Percentiles rank a stretch among this genome's conserved stretches.
phyloP scores from a whole-genome alignment of 2,888 invertebrate species.

The Drosophila niveifrons region DNA sequence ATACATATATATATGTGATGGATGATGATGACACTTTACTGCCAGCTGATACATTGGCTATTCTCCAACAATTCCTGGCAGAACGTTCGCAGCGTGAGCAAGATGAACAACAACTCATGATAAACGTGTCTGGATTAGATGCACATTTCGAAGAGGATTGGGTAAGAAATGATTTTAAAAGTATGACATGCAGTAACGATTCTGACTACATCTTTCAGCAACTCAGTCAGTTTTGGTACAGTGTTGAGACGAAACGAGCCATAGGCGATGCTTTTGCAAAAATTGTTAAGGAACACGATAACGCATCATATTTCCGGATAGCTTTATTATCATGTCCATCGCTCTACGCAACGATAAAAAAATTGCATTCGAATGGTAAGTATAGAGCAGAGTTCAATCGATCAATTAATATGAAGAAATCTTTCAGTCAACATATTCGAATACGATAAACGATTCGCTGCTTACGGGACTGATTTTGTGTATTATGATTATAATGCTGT shows the following conservation, averaged over 20 bases:
- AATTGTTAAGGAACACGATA: slow-evolving; percentile 83
- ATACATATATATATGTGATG: neutral
- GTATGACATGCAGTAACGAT: neutral
- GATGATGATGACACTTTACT: slow-evolving; percentile 87
- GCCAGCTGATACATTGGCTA: slow-evolving; percentile 90
- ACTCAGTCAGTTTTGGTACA: slow-evolving; percentile 99
- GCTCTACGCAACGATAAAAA: slow-evolving; percentile 89
- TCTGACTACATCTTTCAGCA: slow-evolving; percentile 88
- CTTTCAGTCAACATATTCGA: slow-evolving; percentile 91
- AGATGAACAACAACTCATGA: slow-evolving; percentile 85
- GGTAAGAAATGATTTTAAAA: slow-evolving; percentile 86
- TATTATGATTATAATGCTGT: slow-evolving; percentile 96
- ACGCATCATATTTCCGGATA: slow-evolving; percentile 86
- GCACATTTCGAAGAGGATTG: slow-evolving; percentile 91
- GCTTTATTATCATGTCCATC: slow-evolving; percentile 96
- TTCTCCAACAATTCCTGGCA: slow-evolving; percentile 91
- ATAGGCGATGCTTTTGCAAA: slow-evolving; percentile 90
- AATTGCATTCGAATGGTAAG: slow-evolving; percentile 71
- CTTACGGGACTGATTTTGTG: slow-evolving; percentile 91
- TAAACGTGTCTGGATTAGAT: slow-evolving; percentile 84
- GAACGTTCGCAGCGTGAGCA: slow-evolving; percentile 89
- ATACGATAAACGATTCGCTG: slow-evolving; percentile 93
- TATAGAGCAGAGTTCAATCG: neutral
- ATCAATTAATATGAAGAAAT: neutral
- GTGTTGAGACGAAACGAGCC: slow-evolving; percentile 90